These are phyloP conservation scores for Limonius californicus DNA, from an alignment of 1,140 invertebrate genomes.

Conservation along the genomic window DNA sequence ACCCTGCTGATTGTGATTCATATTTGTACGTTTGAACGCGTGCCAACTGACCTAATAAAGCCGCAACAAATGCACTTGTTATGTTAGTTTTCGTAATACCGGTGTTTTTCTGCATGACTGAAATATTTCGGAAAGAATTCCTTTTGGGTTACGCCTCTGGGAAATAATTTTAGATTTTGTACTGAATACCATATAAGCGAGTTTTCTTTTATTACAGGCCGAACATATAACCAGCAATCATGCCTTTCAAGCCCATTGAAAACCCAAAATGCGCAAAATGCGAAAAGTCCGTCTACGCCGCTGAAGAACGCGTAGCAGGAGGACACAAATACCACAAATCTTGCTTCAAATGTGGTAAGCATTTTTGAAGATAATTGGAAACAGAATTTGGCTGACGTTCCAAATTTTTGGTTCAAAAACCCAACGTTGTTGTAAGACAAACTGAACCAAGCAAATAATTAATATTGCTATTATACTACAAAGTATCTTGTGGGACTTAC, in stretches of 20 bases:
- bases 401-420: no score
- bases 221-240: constrained; percentile 63
- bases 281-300: constrained; percentile 96
- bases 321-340: constrained; percentile 98
- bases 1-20: background rate
- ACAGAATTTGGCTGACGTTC: no score
- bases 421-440: no score
- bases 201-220: constrained; percentile 51
- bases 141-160: background rate
- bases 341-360: constrained; percentile 98
- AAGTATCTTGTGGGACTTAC: no score
- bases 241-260: constrained; percentile 96
- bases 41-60: constrained; percentile 38
- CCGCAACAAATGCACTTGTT: constrained; percentile 20
- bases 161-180: background rate
- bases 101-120: background rate
- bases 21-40: constrained; percentile 18
- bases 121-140: background rate
- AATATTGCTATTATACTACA: no score
- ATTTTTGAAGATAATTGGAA: no score
- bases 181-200: no score
- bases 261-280: constrained; percentile 98
- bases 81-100: background rate
- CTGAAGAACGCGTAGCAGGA: constrained; percentile 95
- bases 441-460: no score